Percentiles rank a stretch among this genome's conserved stretches.
Evolutionary conservation across 53 echinoderm and acorn worm species (phyloP).

Genomic region (Hippasteria phrygiana): DNA sequence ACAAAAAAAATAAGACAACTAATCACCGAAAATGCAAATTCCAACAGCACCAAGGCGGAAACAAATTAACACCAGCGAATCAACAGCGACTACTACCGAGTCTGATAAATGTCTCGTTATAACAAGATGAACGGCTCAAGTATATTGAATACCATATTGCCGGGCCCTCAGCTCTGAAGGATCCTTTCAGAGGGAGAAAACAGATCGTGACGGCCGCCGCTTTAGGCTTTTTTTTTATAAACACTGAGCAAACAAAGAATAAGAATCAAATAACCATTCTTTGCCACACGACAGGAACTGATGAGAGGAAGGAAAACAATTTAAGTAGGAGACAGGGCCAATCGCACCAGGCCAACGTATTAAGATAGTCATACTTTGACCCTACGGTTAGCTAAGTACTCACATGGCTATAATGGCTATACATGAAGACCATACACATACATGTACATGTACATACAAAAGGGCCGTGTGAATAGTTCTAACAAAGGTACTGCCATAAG

Average conservation of each 20-base stretch:
- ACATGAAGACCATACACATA: too few species aligned
- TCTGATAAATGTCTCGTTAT: constrained; percentile 71
- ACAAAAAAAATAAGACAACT: constrained; percentile 54
- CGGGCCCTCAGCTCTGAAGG: constrained; percentile 59
- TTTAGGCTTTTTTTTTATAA: constrained; percentile 52
- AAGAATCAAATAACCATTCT: constrained; percentile 75
- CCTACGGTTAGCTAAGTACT: constrained; percentile 43
- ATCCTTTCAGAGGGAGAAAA: constrained; percentile 49
- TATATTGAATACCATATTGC: constrained; percentile 65
- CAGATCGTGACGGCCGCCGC: constrained; percentile 65
- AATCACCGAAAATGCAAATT: constrained; percentile 61
- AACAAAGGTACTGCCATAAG: constrained; percentile 27
- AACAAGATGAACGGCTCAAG: constrained; percentile 69
- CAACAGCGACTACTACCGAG: constrained; percentile 62
- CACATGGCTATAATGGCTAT: background rate
- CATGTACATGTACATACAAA: background rate
- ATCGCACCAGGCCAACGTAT: constrained; percentile 42
- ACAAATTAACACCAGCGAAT: constrained; percentile 69
- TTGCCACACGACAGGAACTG: constrained; percentile 54
- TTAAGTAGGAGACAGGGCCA: constrained; percentile 60
- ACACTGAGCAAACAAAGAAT: constrained; percentile 63
- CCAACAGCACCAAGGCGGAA: constrained; percentile 69
- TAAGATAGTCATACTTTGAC: constrained; percentile 64
- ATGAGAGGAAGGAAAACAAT: constrained; percentile 66
- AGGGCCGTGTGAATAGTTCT: background rate